A percentile compares a stretch with the other conserved stretches of the same genome.
Conservation (phyloP, 2,113 vertebrate genomes). For the Alethe castanea region DNA sequence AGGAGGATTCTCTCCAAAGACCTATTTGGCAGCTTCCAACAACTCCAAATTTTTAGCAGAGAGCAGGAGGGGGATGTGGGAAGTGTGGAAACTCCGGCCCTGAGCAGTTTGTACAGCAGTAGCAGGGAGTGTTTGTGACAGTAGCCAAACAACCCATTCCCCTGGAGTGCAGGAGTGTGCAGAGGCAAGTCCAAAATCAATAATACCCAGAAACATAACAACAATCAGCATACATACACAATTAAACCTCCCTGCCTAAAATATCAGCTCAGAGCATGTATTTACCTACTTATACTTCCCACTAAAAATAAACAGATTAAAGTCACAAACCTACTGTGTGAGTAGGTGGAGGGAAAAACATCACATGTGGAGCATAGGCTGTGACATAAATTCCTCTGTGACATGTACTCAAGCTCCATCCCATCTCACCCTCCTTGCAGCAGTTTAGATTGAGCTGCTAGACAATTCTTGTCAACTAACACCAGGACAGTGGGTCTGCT, state of each 20-base stretch:
- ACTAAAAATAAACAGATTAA: conserved; percentile 39
- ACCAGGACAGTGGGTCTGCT: background rate
- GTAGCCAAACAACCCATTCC: background rate
- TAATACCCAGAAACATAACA: background rate
- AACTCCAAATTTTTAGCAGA: background rate
- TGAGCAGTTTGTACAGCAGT: background rate
- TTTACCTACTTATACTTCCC: background rate
- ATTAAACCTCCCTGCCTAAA: conserved; percentile 14
- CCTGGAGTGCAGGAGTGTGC: background rate
- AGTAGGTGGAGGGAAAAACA: background rate
- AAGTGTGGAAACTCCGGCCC: background rate
- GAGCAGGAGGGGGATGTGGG: background rate
- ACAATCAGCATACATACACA: background rate
- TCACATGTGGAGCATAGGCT: background rate
- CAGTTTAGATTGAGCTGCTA: background rate
- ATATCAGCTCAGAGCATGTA: background rate
- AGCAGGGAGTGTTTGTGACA: background rate
- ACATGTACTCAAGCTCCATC: background rate
- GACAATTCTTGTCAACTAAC: background rate
- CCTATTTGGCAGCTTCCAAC: background rate
- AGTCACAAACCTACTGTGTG: background rate
- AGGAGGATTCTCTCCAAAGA: background rate
- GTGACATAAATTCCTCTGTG: background rate
- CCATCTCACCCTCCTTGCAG: background rate
- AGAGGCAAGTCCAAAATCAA: background rate